phyloP scores from a whole-genome alignment of 2,888 invertebrate genomes.

The Nezara viridula region DNA sequence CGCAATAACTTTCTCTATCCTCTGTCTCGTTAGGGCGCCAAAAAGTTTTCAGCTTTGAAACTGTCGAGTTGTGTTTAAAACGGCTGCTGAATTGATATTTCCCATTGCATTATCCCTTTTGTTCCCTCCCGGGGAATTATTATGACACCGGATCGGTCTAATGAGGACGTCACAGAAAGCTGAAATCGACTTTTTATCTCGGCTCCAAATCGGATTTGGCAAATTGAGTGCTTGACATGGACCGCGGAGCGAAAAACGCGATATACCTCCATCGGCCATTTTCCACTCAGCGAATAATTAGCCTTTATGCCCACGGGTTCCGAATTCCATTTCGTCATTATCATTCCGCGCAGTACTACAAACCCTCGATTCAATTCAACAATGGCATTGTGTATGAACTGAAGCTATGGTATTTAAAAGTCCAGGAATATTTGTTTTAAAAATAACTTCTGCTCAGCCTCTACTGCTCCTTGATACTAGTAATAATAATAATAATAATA shows the following conservation, averaged over 20 bases:
- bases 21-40: background rate
- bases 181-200: background rate
- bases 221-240: background rate
- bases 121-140: background rate
- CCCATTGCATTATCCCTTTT: background rate
- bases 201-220: background rate
- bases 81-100: background rate
- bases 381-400: background rate
- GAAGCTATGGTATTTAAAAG: background rate
- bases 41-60: background rate
- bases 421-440: no score
- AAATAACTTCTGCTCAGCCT: no score
- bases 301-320: background rate
- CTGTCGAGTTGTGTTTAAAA: background rate
- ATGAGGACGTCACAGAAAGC: conserved; percentile 1
- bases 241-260: conserved; percentile 12
- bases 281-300: background rate
- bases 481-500: no score
- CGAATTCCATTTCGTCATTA: background rate
- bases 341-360: background rate
- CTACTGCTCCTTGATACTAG: no score
- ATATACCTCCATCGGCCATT: background rate
- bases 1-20: background rate
- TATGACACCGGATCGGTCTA: background rate
- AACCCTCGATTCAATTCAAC: background rate